phyloP scores from a whole-genome alignment of 1,140 invertebrate species.

The Anthonomus grandis region DNA sequence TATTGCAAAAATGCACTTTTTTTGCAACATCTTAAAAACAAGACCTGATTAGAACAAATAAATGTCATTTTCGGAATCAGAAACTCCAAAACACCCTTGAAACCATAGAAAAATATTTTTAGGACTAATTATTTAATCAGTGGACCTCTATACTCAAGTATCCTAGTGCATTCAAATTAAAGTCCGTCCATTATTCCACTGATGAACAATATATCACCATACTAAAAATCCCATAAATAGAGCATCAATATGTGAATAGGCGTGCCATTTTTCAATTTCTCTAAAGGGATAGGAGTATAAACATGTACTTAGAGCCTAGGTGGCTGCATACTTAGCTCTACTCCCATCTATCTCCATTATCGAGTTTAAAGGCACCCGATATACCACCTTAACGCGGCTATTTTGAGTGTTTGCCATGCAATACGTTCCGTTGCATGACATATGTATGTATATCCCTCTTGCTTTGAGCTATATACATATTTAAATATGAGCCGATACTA shows the following conservation, averaged over 20 bases:
- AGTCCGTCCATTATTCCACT: neutral
- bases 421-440: slow-evolving; percentile 8
- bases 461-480: too few species aligned
- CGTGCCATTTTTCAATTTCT: slow-evolving; percentile 34
- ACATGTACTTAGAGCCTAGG: slow-evolving; percentile 26
- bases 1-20: too few species aligned
- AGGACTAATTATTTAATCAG: neutral
- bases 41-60: too few species aligned
- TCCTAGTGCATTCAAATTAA: neutral
- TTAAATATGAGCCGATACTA: too few species aligned
- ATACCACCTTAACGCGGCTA: slow-evolving; percentile 21
- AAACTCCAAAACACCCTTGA: too few species aligned
- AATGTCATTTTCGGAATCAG: too few species aligned
- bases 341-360: slow-evolving; percentile 35
- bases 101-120: too few species aligned
- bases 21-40: too few species aligned
- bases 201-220: slow-evolving; percentile 5
- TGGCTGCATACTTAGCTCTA: slow-evolving; percentile 31
- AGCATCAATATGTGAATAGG: slow-evolving; percentile 30
- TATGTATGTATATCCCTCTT: too few species aligned
- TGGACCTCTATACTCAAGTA: neutral
- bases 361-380: slow-evolving; percentile 28
- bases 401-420: slow-evolving; percentile 29
- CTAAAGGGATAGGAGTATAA: slow-evolving; percentile 29
- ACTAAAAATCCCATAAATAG: slow-evolving; percentile 24